Evolutionary conservation across 2,888 invertebrate genomes (phyloP), one percentile per base, ranked within the genome.

Genomic region (Aromia moschata): DNA sequence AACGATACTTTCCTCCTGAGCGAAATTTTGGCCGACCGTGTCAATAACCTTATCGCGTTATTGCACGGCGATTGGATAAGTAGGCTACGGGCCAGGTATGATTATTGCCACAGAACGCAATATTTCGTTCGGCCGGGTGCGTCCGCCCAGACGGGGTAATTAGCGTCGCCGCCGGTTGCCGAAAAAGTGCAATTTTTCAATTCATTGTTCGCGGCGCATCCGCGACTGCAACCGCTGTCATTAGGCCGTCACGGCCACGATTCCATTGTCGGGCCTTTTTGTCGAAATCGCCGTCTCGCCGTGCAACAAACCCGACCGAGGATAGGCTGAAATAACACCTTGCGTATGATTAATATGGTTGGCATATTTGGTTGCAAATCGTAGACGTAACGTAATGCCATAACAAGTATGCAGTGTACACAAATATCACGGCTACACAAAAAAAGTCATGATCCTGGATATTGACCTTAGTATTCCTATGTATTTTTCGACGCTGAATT

Each of bases 241-340:
- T 56, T 56, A 56, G 17, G 3, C 31, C 56, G 56, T 56, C 56
- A 56, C 40, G 40, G 56, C 1, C 18, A 2, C 25, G 41, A 40
- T 30, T 56, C 33, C 56, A 56, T 56, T 56, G 49, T 56, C 16
- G 49, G 30, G 30, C 33, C 40, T 56, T 56, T 56, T 47, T 17
- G 25, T 36, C 11, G 38, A 55, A 47, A 47, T 40, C 18, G 47
- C 46, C 55, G 46, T 30, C 43, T 53, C 53, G 44, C 31, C 30
- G 31, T 14, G n/a, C 33, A 46, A 46, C 31, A 43, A 43, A 53
- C 55, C 36, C 40, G 33, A 49, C 49, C n/a, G 47, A 51, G 46
- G 15, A 56, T 51, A 47, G 25, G 18, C 9, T 17, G 31, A 51
- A 56, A 56, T 56, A 49, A 30, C 56, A 56, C 56, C 9, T 15